A percentile compares a stretch with the other conserved stretches of the same genome.
These are phyloP conservation scores for Anas georgica DNA, from an alignment of 2,797 vertebrate species.

Conservation along the genomic window DNA sequence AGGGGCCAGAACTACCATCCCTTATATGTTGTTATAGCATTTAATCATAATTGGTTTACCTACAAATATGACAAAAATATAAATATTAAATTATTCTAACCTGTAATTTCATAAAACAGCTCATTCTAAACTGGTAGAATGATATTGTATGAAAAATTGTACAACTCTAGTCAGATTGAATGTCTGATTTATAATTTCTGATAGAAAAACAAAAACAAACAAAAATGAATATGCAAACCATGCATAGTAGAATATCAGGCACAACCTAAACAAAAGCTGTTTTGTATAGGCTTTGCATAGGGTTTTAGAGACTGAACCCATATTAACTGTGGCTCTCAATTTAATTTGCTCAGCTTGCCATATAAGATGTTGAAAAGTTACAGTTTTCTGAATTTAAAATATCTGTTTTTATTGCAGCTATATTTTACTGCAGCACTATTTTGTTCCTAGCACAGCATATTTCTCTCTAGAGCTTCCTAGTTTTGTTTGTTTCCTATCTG, in stretches of 20 bases:
- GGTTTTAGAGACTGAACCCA: background rate
- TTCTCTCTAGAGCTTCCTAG: background rate
- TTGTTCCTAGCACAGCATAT: background rate
- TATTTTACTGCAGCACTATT: conserved; percentile 17
- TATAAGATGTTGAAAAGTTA: background rate
- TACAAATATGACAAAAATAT: background rate
- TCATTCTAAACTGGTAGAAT: background rate
- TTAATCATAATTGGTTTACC: background rate
- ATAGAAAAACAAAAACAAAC: background rate
- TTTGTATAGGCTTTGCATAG: background rate
- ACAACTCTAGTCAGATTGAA: background rate
- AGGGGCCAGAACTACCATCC: background rate
- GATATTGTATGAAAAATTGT: background rate
- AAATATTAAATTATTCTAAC: background rate
- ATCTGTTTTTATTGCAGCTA: background rate
- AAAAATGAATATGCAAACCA: background rate
- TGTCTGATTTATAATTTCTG: background rate
- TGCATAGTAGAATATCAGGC: background rate
- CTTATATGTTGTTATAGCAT: background rate
- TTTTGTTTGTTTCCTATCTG: background rate
- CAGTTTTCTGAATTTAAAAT: background rate
- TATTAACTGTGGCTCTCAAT: background rate
- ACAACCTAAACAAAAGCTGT: background rate
- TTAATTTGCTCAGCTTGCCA: background rate
- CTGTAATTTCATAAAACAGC: background rate